A percentile compares a stretch with the other conserved stretches of the same genome.
These are phyloP conservation scores for Hypotaenidia philippensis DNA, from an alignment of 2,797 vertebrate species.

Conservation along the genomic window DNA sequence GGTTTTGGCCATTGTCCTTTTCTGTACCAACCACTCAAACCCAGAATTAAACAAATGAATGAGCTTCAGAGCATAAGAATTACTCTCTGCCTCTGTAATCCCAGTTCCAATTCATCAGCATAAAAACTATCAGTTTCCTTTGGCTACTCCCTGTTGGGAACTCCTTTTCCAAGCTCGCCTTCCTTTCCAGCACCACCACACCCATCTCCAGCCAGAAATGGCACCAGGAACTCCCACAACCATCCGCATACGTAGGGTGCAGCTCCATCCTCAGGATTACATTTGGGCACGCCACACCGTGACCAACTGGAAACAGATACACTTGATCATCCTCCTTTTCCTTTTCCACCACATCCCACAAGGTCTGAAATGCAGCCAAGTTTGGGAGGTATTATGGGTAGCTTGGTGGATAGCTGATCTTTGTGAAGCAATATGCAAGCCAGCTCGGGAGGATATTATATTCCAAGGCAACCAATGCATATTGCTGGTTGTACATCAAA, in stretches of 20 bases:
- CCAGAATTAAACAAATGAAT: not conserved
- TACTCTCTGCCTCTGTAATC: conserved; percentile 1
- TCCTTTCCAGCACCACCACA: conserved; percentile 44
- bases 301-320: not conserved
- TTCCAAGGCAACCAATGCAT: not conserved
- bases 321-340: not conserved
- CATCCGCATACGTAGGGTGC: not conserved
- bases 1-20: not conserved
- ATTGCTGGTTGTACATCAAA: not conserved
- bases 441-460: not conserved
- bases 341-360: not conserved
- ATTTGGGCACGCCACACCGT: not conserved
- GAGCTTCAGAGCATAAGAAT: not conserved
- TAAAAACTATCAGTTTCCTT: not conserved
- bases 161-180: not conserved
- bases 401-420: conserved; percentile 2
- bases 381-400: not conserved
- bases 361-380: not conserved
- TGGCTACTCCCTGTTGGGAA: not conserved
- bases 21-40: not conserved
- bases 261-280: not conserved
- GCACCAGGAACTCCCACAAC: not conserved
- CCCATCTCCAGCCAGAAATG: conserved; percentile 24
- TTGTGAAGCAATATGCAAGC: not conserved
- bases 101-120: not conserved